Evolutionary conservation across 1,140 invertebrate species (phyloP).

Genomic region (Calephelis virginiensis): DNA sequence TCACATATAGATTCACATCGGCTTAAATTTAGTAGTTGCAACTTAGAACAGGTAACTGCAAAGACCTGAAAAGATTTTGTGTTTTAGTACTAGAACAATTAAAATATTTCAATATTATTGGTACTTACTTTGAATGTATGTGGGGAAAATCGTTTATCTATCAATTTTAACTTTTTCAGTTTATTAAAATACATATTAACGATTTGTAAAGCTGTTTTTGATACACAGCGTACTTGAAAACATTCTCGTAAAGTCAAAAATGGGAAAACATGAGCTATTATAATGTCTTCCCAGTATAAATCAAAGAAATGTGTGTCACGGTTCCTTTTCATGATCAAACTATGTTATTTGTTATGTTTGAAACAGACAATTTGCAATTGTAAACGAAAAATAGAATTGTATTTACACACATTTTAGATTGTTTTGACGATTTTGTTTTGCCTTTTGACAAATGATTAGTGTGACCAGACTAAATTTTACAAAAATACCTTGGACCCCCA

Average conservation of each 20-base stretch:
- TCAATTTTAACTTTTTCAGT: slow-evolving; percentile 63
- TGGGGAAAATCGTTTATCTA: slow-evolving; percentile 66
- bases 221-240: slow-evolving; percentile 79
- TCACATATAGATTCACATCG: slow-evolving; percentile 73
- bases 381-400: neutral
- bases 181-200: slow-evolving; percentile 70
- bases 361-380: slow-evolving; percentile 2
- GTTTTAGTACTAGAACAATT: neutral
- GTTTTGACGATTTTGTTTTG: neutral
- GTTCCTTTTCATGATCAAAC: slow-evolving; percentile 49
- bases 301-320: slow-evolving; percentile 76
- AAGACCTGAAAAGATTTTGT: slow-evolving; percentile 55
- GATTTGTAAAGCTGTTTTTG: slow-evolving; percentile 68
- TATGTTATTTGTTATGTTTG: neutral
- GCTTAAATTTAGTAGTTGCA: slow-evolving; percentile 76
- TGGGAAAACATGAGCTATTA: slow-evolving; percentile 74
- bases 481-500: no score
- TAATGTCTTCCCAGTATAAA: slow-evolving; percentile 80
- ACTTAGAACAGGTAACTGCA: slow-evolving; percentile 60
- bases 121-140: slow-evolving; percentile 63
- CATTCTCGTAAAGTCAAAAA: slow-evolving; percentile 76
- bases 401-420: slow-evolving; percentile 10
- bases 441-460: neutral
- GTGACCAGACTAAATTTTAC: no score
- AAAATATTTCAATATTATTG: neutral